Base-by-base conservation (phyloP, 2,888 invertebrate genomes). In the Drosophila atripex region DNA sequence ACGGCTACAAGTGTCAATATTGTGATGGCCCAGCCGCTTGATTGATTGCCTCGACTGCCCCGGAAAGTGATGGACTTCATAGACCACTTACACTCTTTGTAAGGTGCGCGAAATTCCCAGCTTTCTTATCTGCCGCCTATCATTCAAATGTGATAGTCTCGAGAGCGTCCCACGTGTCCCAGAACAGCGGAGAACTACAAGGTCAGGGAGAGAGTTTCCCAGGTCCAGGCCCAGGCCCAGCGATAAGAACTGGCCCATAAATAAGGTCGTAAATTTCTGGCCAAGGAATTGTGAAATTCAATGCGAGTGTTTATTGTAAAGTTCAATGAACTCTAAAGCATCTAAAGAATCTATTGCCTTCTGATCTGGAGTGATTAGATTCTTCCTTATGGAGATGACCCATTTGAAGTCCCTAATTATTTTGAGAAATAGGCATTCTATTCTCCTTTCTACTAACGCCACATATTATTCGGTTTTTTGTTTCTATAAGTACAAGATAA, bases 1-100 rank as follows among this genome's bases (percentile, higher is more conserved):
- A 75, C 66, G 64, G 83, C 61, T 64, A 71, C 85, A 85, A 85
- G 87, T 86, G 88, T 88, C 85, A 87, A 87, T 88, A 87, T 87
- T 87, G 74, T 88, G 87, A 85, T 79, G 69, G 53, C 8, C 32
- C 45, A 9, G 12, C n/a, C 9, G 46, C 45, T 56, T 84, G 83
- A 84, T 84, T 84, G 69, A 84, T 84, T 56, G 73, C 28, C 25
- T 9, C 9, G n/a, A 46, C 30, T 60, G 56, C 2, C 25, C 18
- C 18, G 28, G 7, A 25, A 18, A n/a, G n/a, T n/a, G n/a, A n/a
- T n/a, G 14, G 12, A 23, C 35, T n/a, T n/a, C n/a, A 25, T 14
- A 9, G 7, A 12, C 21, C 23, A 9, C 28, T 9, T 30, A 38
- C 21, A 46, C 25, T 12, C n/a, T 11, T n/a, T 30, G 35, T 35